A percentile compares a stretch with the other conserved stretches of the same genome.
phyloP scores from a whole-genome alignment of 53 echinoderm and acorn worm genomes.

The Arbacia lixula region DNA sequence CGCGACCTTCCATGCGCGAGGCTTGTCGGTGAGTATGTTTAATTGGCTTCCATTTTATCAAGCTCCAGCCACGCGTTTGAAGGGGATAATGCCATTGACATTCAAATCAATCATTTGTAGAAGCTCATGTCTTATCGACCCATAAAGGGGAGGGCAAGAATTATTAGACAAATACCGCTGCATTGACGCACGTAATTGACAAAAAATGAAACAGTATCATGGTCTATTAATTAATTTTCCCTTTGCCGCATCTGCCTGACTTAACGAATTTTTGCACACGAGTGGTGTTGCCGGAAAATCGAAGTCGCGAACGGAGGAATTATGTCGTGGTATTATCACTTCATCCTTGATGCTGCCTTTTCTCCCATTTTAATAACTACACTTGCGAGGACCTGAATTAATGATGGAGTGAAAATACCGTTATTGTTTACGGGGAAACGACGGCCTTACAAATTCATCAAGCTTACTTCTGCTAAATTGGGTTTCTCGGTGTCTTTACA shows the following conservation, averaged over 20 bases:
- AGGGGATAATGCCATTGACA: slow-evolving; percentile 26
- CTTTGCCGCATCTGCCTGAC: slow-evolving; percentile 28
- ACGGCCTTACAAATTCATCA: slow-evolving; percentile 15
- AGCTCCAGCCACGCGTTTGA: slow-evolving; percentile 11
- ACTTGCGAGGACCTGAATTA: slow-evolving; percentile 31
- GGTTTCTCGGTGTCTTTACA: slow-evolving; percentile 3
- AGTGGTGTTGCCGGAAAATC: slow-evolving; percentile 25
- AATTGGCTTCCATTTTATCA: slow-evolving; percentile 31
- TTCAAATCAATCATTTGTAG: slow-evolving; percentile 20
- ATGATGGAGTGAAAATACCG: slow-evolving; percentile 44
- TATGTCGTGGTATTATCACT: not conserved
- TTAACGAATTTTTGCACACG: slow-evolving; percentile 44
- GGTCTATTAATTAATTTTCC: slow-evolving; percentile 42
- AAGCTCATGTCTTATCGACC: slow-evolving; percentile 32
- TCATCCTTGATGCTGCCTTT: not conserved
- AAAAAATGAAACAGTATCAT: slow-evolving; percentile 27
- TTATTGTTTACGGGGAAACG: slow-evolving; percentile 21
- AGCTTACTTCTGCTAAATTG: slow-evolving; percentile 43
- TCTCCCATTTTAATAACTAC: too few species aligned
- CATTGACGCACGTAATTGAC: slow-evolving; percentile 50
- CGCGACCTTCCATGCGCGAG: not conserved
- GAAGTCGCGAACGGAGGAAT: slow-evolving; percentile 18
- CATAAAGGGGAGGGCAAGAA: slow-evolving; percentile 7
- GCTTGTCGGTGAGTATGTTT: not conserved
- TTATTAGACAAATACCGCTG: slow-evolving; percentile 45